A percentile compares a stretch with the other conserved stretches of the same genome.
These are phyloP conservation scores for Acrocera orbiculus DNA, from an alignment of 2,888 invertebrate genomes.

Conservation along the genomic window DNA sequence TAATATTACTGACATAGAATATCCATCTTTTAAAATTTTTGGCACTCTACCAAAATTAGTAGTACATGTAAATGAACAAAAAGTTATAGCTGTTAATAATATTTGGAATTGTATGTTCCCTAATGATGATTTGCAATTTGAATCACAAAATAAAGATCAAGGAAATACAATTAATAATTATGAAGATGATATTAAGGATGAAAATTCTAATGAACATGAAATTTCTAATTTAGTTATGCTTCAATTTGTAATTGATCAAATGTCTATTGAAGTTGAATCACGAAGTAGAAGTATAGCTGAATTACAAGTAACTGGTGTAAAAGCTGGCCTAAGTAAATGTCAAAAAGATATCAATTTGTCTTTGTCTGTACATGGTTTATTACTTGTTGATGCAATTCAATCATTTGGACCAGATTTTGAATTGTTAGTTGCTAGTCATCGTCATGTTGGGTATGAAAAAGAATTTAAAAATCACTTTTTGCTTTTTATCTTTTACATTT, in stretches of 20 bases:
- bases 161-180: conserved; percentile 8
- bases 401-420: conserved; percentile 93
- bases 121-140: not conserved
- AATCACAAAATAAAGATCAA: not conserved
- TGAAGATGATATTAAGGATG: not conserved
- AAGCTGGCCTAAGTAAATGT: conserved; percentile 54
- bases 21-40: conserved; percentile 64
- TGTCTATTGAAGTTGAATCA: conserved; percentile 75
- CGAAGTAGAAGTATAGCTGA: conserved; percentile 81
- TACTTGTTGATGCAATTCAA: conserved; percentile 88
- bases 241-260: conserved; percentile 74
- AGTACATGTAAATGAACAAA: conserved; percentile 80
- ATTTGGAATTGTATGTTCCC: conserved; percentile 33
- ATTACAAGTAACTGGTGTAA: conserved; percentile 78
- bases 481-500: not conserved
- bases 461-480: not conserved
- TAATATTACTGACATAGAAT: conserved; percentile 67
- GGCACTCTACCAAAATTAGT: conserved; percentile 76
- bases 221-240: conserved; percentile 42
- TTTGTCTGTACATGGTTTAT: conserved; percentile 77
- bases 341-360: conserved; percentile 57
- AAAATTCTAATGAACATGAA: not conserved
- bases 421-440: conserved; percentile 82
- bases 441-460: conserved; percentile 60
- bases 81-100: conserved; percentile 49